Percentiles rank a stretch among this genome's conserved stretches.
Evolutionary conservation across 2,888 invertebrate genomes (phyloP).

Genomic region (Hecatera dysodea): DNA sequence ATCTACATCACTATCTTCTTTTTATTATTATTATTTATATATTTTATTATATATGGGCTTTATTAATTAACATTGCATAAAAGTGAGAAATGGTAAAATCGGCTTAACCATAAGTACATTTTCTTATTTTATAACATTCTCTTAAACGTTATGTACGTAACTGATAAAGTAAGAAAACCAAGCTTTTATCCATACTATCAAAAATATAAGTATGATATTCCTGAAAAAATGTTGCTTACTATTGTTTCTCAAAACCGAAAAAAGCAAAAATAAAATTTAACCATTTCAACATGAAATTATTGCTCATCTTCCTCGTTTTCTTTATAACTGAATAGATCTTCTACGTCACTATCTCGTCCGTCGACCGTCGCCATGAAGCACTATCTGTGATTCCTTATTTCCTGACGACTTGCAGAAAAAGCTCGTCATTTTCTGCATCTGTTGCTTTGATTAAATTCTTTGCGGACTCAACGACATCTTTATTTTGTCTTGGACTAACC

Average conservation of each 20-base stretch:
- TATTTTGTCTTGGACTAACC: conserved; percentile 39
- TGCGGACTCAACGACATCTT: conserved; percentile 41
- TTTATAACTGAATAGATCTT: neutral
- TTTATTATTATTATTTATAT: neutral
- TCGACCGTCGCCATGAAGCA: neutral
- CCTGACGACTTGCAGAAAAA: conserved; percentile 18
- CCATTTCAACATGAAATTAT: neutral
- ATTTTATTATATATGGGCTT: neutral
- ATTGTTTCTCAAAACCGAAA: no score
- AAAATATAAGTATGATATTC: no score
- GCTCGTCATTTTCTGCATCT: conserved; percentile 38
- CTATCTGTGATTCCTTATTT: conserved; percentile 32
- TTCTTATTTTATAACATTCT: no score
- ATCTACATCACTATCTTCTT: neutral
- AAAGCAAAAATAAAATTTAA: neutral
- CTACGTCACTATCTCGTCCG: neutral
- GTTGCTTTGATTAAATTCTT: conserved; percentile 60
- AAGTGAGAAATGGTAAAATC: neutral
- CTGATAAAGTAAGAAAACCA: neutral
- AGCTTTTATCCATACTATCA: neutral
- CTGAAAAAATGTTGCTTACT: no score
- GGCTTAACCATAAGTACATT: neutral
- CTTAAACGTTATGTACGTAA: neutral
- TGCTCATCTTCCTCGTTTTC: neutral
- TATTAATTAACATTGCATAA: neutral